Evolutionary conservation across 2,888 invertebrate species (phyloP).

Genomic region (Eupeodes luniger): DNA sequence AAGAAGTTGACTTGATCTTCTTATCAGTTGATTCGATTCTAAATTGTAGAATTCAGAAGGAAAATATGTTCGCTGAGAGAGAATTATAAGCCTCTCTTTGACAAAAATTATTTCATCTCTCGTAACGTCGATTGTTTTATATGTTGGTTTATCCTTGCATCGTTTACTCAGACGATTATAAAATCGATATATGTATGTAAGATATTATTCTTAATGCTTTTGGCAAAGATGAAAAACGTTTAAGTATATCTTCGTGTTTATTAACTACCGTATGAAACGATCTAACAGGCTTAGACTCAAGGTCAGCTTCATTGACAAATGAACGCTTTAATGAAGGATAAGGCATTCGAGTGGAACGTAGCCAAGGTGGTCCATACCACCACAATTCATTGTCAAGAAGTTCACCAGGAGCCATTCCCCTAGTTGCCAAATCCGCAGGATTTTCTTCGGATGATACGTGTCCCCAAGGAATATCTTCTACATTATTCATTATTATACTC

Average conservation of each 20-base stretch:
- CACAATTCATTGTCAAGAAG: constrained; percentile 39
- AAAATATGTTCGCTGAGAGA: constrained; percentile 22
- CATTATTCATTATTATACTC: constrained; percentile 30
- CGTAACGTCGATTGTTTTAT: background rate
- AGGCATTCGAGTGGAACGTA: constrained; percentile 9
- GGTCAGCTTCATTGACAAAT: constrained; percentile 19
- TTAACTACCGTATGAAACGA: constrained; percentile 16
- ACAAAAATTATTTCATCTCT: constrained; percentile 10
- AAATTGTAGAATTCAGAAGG: background rate
- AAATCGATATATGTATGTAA: constrained; percentile 47
- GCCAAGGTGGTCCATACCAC: constrained; percentile 61
- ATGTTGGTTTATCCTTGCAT: background rate
- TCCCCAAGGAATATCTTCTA: constrained; percentile 17
- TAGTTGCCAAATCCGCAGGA: constrained; percentile 60
- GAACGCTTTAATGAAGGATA: constrained; percentile 41
- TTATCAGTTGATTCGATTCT: constrained; percentile 14
- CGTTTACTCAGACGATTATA: background rate
- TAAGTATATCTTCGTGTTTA: background rate
- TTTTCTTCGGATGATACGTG: constrained; percentile 62
- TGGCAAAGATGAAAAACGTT: constrained; percentile 33
- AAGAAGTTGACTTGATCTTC: constrained; percentile 30
- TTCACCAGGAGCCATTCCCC: constrained; percentile 38
- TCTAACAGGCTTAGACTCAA: constrained; percentile 33
- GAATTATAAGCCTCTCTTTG: constrained; percentile 12
- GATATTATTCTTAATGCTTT: constrained; percentile 49